Conservation (phyloP, 1,140 invertebrate genomes). For the Panagrolaimus sp. region DNA sequence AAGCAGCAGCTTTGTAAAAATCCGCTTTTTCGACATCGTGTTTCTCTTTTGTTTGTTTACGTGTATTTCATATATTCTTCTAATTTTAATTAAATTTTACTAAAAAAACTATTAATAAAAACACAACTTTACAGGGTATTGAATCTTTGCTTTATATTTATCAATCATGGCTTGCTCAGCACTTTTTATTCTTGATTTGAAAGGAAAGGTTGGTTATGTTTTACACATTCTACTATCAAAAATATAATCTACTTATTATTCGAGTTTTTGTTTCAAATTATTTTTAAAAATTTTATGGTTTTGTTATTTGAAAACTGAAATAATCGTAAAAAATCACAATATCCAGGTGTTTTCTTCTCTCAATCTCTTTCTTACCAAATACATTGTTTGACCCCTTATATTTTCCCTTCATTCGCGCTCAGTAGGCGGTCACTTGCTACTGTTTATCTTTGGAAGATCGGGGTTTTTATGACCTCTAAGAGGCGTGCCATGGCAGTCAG, state of each 20-base stretch:
- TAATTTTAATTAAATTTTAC: no score
- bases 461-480: neutral
- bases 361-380: no score
- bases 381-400: neutral
- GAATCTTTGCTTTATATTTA: no score
- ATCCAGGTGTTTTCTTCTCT: no score
- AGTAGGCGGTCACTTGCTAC: neutral
- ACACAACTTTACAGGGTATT: neutral
- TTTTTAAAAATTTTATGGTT: neutral
- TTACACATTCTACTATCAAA: neutral
- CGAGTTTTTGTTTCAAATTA: constrained; percentile 9
- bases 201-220: constrained; percentile 60
- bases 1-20: no score
- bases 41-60: no score
- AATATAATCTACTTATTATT: no score
- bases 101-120: no score
- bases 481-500: constrained; percentile 11
- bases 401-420: neutral
- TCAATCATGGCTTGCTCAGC: constrained; percentile 61
- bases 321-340: neutral
- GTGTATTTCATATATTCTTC: no score
- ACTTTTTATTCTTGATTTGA: constrained; percentile 62
- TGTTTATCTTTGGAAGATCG: constrained; percentile 12
- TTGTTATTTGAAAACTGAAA: neutral
- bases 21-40: no score